Evolutionary conservation across 2,113 vertebrate species (phyloP), one percentile per base, ranked within the genome.

Genomic region (Grammomys dolichurus): DNA sequence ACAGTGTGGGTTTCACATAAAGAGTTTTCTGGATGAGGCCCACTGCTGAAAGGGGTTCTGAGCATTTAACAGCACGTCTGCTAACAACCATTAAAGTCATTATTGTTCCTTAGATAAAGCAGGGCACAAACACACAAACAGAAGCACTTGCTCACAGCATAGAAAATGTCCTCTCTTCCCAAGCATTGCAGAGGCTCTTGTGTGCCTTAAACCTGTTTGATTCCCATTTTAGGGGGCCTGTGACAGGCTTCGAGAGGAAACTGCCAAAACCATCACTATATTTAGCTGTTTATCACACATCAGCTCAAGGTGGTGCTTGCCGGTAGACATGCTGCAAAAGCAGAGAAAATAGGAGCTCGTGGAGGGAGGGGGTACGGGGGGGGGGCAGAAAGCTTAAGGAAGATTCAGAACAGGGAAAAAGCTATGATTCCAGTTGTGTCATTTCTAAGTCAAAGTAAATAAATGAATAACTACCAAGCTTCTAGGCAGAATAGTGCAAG

Each of bases 201-300:
- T 91, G 93, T 88, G 20, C 91, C 96, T 96, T 91, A 95, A 96
- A 96, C 95, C 95, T 48, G 58, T 67, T 97, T 95, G 84, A 95
- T 97, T 97, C 78, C 90, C 95, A 87, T 95, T 94, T 93, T 89
- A 95, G 77, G 93, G 76, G 58, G 17, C 81, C 89, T 92, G 95
- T 97, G 96, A 96, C 92, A 93, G 89, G 90, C 75, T 91, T 96
- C 86, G 80, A 96, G 96, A 97, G 95, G 95, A 72, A 95, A 76
- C 95, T 97, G 94, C 96, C 96, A 97, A 96, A 96, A 94, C 86
- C 40, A 72, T 87, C 91, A 91, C 97, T 97, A 96, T 95, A 97
- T 96, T 97, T 97, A 96, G 97, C 90, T 96, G 94, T 96, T 97
- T 96, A 94, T 95, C 89, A 40, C 92, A 95, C 69, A 95, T 81